Conservation (phyloP, 1,140 invertebrate genomes). For the Sipha flava region DNA sequence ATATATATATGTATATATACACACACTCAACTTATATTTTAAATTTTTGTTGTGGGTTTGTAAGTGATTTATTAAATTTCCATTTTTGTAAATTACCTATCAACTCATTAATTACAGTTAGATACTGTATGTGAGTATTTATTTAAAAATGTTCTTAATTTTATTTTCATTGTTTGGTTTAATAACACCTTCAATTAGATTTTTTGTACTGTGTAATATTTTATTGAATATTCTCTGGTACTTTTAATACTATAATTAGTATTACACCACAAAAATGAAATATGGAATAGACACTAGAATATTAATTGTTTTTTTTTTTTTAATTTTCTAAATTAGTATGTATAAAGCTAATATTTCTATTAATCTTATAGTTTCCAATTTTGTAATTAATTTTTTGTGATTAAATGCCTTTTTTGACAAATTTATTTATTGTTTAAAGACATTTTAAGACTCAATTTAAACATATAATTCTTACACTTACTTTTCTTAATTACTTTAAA, state of each 20-base stretch:
- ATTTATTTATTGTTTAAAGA: slow-evolving; percentile 13
- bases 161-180: background rate
- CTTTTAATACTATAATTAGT: background rate
- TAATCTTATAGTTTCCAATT: background rate
- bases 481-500: too few species aligned
- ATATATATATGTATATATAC: too few species aligned
- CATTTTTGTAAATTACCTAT: background rate
- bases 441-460: too few species aligned
- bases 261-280: background rate
- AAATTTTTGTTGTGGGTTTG: background rate
- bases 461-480: too few species aligned
- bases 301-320: background rate
- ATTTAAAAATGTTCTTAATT: background rate
- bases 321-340: background rate
- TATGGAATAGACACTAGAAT: background rate
- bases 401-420: background rate
- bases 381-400: background rate
- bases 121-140: background rate
- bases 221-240: background rate
- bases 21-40: too few species aligned
- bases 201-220: background rate
- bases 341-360: background rate
- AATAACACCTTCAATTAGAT: background rate
- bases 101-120: background rate
- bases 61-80: background rate